Evolutionary conservation across 2,113 vertebrate species (phyloP).

Genomic region (Rhea pennata): DNA sequence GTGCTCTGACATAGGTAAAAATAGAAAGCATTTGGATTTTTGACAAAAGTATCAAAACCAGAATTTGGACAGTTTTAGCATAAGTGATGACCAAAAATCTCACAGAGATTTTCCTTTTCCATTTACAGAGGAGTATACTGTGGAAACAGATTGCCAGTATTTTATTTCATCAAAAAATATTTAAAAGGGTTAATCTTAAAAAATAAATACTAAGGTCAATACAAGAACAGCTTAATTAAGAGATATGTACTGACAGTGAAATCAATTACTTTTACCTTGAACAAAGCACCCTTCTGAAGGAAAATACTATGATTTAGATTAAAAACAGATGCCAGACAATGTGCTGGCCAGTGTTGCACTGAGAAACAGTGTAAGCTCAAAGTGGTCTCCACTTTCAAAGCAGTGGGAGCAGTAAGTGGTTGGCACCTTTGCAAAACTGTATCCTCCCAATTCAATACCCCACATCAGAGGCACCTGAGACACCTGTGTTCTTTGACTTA

Average conservation of each 20-base stretch:
- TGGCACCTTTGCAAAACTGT: not conserved
- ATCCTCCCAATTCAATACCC: not conserved
- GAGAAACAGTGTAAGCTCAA: not conserved
- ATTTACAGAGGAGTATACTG: not conserved
- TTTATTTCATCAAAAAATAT: not conserved
- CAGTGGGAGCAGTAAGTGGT: not conserved
- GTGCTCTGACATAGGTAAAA: not conserved
- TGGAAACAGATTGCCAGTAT: not conserved
- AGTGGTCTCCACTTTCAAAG: not conserved
- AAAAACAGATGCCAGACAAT: not conserved
- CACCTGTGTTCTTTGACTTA: slow-evolving; percentile 4
- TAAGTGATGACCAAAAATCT: not conserved
- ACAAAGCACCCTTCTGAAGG: not conserved
- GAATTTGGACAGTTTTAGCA: not conserved
- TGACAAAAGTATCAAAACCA: not conserved
- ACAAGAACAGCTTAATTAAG: not conserved
- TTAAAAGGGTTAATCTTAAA: not conserved
- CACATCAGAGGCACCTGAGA: slow-evolving; percentile 4
- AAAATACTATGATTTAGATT: not conserved
- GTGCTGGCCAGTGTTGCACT: not conserved
- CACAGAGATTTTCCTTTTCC: not conserved
- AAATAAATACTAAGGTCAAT: not conserved
- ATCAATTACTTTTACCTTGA: not conserved
- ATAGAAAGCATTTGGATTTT: not conserved
- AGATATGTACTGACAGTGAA: not conserved